These are phyloP conservation scores for Scolopax mira DNA, from an alignment of 2,113 vertebrate genomes.

Conservation along the genomic window DNA sequence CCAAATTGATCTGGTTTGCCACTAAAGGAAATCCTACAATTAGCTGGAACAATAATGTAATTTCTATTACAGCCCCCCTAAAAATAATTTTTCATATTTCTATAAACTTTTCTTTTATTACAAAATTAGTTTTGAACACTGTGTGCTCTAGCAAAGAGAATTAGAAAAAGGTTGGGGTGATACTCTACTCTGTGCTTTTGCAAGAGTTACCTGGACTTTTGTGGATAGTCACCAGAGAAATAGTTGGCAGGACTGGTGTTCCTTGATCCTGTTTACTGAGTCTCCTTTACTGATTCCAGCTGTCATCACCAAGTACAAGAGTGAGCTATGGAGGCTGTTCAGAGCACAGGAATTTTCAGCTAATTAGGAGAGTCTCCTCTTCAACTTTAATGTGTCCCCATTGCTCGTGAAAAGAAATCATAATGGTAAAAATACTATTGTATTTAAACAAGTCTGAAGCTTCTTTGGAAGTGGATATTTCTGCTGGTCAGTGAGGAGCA, in stretches of 20 bases:
- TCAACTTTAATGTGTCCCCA: background rate
- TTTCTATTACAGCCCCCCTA: background rate
- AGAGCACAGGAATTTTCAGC: background rate
- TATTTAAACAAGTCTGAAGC: background rate
- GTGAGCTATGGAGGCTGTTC: background rate
- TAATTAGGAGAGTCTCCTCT: background rate
- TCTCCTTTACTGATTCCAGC: background rate
- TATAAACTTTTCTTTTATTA: background rate
- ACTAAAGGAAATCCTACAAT: slow-evolving; percentile 11
- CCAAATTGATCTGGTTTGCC: slow-evolving; percentile 33
- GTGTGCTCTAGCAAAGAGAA: background rate
- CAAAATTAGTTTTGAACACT: background rate
- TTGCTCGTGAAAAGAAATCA: background rate
- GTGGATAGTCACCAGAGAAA: background rate
- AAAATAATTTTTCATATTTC: background rate
- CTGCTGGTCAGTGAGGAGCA: background rate
- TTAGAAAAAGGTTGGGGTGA: background rate
- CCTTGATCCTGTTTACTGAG: background rate
- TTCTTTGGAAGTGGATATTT: background rate
- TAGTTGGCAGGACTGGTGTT: background rate
- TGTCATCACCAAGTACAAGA: background rate
- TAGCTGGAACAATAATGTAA: background rate
- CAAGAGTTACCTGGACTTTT: background rate
- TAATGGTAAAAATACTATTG: too few relatives aligned
- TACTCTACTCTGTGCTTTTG: background rate